A percentile compares a stretch with the other conserved stretches of the same genome.
Evolutionary conservation across 2,113 vertebrate species (phyloP).

Genomic region (Alexandromys fortis): DNA sequence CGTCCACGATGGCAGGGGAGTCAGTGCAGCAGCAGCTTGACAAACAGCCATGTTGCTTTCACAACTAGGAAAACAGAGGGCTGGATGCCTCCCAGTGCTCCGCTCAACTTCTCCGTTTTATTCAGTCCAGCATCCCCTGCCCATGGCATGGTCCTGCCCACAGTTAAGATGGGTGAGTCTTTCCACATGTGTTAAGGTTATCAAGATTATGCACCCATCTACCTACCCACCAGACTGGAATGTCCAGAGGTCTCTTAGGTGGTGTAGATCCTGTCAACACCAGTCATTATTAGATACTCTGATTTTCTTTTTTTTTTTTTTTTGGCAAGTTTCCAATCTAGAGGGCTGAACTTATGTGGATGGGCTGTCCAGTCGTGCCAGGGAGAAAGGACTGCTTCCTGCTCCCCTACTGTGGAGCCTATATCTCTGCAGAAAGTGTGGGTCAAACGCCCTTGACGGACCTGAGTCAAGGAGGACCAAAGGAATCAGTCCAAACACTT

Average conservation of each 20-base stretch:
- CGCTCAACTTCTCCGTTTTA: neutral
- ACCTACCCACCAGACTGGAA: neutral
- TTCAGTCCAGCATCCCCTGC: neutral
- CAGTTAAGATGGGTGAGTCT: neutral
- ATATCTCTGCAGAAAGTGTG: neutral
- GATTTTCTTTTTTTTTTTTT: neutral
- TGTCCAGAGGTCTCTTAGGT: neutral
- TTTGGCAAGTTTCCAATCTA: neutral
- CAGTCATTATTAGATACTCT: neutral
- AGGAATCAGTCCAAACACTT: neutral
- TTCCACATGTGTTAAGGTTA: neutral
- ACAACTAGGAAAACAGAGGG: neutral
- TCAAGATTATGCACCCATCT: neutral
- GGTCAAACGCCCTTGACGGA: neutral
- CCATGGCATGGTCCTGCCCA: neutral
- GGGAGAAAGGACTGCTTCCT: neutral
- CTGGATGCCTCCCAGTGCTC: neutral
- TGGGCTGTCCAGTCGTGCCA: neutral
- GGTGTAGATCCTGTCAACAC: neutral
- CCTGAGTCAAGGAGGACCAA: neutral
- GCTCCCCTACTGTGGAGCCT: neutral
- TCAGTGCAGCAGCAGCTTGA: too few relatives aligned
- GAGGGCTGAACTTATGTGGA: neutral
- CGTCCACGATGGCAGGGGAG: neutral
- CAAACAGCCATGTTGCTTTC: neutral